phyloP scores from a whole-genome alignment of 2,888 invertebrate species.

The Tipula helvola region DNA sequence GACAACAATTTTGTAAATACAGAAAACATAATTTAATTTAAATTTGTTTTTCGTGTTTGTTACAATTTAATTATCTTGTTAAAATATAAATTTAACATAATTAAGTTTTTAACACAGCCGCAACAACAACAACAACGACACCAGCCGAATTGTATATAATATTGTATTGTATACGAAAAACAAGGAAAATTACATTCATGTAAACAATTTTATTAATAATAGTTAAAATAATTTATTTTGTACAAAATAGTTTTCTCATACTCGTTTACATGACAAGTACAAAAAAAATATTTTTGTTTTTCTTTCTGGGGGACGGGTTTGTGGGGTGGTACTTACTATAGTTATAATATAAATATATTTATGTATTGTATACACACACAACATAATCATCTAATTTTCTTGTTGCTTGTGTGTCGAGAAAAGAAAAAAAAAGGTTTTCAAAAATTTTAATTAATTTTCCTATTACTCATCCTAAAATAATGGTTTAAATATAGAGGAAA shows the following conservation, averaged over 20 bases:
- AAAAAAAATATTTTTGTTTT: background rate
- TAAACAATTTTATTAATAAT: background rate
- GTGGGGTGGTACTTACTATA: background rate
- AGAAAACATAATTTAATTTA: background rate
- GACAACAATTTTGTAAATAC: background rate
- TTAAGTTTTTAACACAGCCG: background rate
- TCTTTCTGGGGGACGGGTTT: background rate
- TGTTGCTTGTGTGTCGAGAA: background rate
- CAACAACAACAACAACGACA: background rate
- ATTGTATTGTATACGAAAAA: background rate
- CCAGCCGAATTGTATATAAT: background rate
- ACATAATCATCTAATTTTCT: background rate
- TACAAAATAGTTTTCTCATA: background rate
- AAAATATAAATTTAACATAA: background rate
- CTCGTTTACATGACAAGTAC: background rate
- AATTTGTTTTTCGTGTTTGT: background rate
- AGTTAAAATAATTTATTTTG: background rate
- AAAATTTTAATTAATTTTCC: conserved; percentile 4
- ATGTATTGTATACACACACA: background rate
- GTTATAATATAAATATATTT: no score
- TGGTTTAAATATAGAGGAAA: background rate
- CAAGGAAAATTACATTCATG: background rate
- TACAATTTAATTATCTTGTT: background rate
- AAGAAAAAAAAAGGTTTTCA: background rate
- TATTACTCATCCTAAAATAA: background rate